Conservation (phyloP, 1,140 invertebrate species). For the Goniozus legneri region DNA sequence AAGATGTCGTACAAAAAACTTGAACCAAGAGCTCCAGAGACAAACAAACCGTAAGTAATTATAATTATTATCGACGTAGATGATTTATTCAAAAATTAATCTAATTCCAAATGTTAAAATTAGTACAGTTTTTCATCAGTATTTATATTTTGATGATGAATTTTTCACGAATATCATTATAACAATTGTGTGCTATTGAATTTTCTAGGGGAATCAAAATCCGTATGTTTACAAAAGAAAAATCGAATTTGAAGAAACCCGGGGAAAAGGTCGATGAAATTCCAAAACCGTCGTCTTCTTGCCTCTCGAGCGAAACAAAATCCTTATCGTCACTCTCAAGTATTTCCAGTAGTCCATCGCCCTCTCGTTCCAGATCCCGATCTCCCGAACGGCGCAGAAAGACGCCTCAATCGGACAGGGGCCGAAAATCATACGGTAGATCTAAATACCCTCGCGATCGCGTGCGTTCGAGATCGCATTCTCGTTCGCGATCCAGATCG, state of each 20-base stretch:
- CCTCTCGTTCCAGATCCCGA: conserved; percentile 40
- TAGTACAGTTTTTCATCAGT: no score
- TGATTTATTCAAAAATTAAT: no score
- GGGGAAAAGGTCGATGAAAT: conserved; percentile 28
- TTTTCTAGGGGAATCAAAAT: conserved; percentile 48
- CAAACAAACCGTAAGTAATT: conserved; percentile 47
- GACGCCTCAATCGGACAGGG: conserved; percentile 19
- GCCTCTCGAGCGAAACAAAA: conserved; percentile 43
- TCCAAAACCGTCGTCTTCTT: conserved; percentile 28
- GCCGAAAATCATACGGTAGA: conserved; percentile 23
- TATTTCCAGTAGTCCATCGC: conserved; percentile 49
- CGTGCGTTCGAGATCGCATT: conserved; percentile 24
- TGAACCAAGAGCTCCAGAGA: conserved; percentile 39
- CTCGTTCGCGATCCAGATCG: conserved; percentile 37
- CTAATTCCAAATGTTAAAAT: no score
- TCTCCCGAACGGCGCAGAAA: conserved; percentile 23
- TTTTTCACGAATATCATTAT: no score
- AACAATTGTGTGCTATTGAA: background rate
- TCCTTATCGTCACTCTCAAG: conserved; percentile 51
- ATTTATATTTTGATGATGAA: no score
- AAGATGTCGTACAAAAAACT: conserved; percentile 30
- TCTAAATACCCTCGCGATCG: conserved; percentile 32
- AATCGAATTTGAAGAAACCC: conserved; percentile 37
- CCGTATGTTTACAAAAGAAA: conserved; percentile 48
- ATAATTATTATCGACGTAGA: no score